Conservation (phyloP, 2,113 vertebrate species). For the Sinocyclocheilus rhinocerous region DNA sequence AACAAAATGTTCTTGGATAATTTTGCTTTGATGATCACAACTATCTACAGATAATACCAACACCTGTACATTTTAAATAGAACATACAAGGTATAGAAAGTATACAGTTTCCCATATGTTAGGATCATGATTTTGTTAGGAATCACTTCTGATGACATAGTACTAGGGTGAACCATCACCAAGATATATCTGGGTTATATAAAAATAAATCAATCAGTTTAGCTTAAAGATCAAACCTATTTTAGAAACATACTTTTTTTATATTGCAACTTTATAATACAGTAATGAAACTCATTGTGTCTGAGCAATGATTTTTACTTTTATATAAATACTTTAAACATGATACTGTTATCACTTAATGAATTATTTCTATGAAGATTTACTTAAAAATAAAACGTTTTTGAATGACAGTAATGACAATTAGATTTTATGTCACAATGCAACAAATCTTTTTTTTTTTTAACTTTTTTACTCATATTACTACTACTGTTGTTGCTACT, state of each 20-base stretch:
- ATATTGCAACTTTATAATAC: background rate
- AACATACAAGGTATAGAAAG: background rate
- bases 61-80: background rate
- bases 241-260: background rate
- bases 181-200: no score
- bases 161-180: background rate
- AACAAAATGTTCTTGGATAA: background rate
- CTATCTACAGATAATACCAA: background rate
- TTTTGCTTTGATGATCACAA: background rate
- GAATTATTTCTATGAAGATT: background rate
- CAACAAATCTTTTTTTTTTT: no score
- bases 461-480: background rate
- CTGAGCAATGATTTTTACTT: background rate
- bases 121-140: background rate
- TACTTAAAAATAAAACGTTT: background rate
- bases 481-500: background rate
- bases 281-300: background rate
- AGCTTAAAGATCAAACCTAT: background rate
- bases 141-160: background rate
- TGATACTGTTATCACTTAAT: background rate
- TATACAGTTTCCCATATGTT: background rate
- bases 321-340: background rate
- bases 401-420: background rate
- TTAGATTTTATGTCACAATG: no score
- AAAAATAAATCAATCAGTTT: background rate